Base-by-base conservation (phyloP, 2,888 invertebrate species). In the Podotricha telesiphe region DNA sequence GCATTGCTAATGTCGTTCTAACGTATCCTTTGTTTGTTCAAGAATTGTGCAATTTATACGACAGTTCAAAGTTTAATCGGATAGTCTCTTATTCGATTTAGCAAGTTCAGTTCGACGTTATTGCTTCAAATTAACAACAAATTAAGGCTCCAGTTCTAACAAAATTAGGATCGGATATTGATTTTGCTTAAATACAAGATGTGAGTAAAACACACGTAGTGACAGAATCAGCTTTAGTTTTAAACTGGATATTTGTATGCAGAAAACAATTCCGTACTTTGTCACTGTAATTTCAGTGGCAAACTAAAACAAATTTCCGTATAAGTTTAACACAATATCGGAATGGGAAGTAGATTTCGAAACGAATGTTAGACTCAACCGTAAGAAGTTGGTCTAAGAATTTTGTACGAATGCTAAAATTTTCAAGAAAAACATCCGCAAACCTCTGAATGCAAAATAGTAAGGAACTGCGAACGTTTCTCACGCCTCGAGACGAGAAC, bases 401-500 rank as follows among this genome's bases (percentile, higher is more conserved):
- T 71, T 56, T 69, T 65, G 19, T 37, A 13, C 17, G 28, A 65
- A 62, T 11, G 22, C 22, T 68, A 47, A 63, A 77, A 77, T 72
- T 76, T 72, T 62, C 68, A 74, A 75, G 53, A 53, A 77, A 79
- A 78, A 78, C 77, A 76, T 74, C 74, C 66, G 40, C 63, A 66
- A 74, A 69, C 71, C 69, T 74, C 73, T 76, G 77, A 78, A 80
- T 78, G 74, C 69, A 70, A 78, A 79, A 72, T 69, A 75, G 67
- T 53, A 65, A 61, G 64, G 51, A 71, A 69, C 61, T 58, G 48
- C 20, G 62, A 48, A 22, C 69, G 22, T 47, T 42, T 37, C 48
- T 22, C 68, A 34, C 59, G 47, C 47, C 67, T 67, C 68, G 74
- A 70, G 70, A 48, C 65, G 62, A 69, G 73, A 75, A 79, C 78